phyloP scores from a whole-genome alignment of 2,797 vertebrate genomes.

The Microcaecilia unicolor region DNA sequence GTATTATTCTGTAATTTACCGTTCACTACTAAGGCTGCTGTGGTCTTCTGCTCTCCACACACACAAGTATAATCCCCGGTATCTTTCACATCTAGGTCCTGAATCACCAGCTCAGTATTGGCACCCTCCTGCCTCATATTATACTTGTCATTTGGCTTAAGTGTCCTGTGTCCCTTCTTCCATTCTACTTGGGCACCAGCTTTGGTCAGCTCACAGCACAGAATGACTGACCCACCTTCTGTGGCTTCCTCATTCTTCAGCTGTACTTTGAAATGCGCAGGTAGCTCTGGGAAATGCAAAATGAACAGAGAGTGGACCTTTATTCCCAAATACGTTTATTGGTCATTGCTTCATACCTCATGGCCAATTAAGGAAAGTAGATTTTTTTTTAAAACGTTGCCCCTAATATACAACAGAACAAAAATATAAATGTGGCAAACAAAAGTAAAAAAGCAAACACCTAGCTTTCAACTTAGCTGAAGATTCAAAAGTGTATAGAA shows the following conservation, averaged over 20 bases:
- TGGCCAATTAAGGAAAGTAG: too few species aligned
- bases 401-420: too few species aligned
- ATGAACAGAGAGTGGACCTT: too few species aligned
- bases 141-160: slow-evolving; percentile 24
- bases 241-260: slow-evolving; percentile 19
- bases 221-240: slow-evolving; percentile 15
- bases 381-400: too few species aligned
- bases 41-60: slow-evolving; percentile 63
- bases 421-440: too few species aligned
- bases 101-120: slow-evolving; percentile 52
- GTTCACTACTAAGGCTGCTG: slow-evolving; percentile 28
- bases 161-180: slow-evolving; percentile 29
- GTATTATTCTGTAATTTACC: too few species aligned
- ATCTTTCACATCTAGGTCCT: slow-evolving; percentile 46
- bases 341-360: too few species aligned
- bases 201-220: slow-evolving; percentile 34
- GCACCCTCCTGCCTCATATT: slow-evolving; percentile 22
- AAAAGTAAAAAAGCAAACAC: too few species aligned
- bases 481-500: too few species aligned
- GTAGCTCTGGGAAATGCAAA: slow-evolving; percentile 41
- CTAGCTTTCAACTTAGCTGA: too few species aligned
- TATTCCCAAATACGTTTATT: too few species aligned
- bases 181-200: slow-evolving; percentile 1
- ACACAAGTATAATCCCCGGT: slow-evolving; percentile 72
- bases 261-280: slow-evolving; percentile 19